Percentiles rank a stretch among this genome's conserved stretches.
phyloP scores from a whole-genome alignment of 2,888 invertebrate species.

The Loripinus fragilis region DNA sequence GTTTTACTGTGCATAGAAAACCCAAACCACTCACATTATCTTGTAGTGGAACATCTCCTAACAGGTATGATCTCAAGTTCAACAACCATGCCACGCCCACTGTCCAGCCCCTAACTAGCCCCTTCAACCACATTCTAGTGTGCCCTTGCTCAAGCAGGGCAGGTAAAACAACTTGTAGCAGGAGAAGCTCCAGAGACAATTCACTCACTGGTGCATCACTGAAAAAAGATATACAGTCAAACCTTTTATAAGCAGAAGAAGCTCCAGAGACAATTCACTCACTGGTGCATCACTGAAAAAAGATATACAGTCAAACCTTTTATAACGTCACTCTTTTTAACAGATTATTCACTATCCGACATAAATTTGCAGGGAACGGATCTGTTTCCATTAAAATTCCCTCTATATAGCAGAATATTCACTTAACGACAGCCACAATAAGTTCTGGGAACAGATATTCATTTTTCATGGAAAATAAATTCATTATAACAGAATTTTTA shows the following conservation, averaged over 20 bases:
- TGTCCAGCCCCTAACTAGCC: conserved; percentile 87
- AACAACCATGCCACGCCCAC: conserved; percentile 88
- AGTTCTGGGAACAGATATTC: no score
- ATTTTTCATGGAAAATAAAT: no score
- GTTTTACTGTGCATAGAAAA: no score
- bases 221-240: no score
- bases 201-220: conserved; percentile 92
- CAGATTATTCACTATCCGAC: no score
- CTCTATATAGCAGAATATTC: no score
- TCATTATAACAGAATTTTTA: no score
- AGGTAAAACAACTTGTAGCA: conserved; percentile 96
- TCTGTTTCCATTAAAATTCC: no score
- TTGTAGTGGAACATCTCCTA: conserved; percentile 87
- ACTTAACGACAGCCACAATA: no score
- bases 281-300: conserved; percentile 89
- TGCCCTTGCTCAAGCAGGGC: conserved; percentile 98
- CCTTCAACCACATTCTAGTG: conserved; percentile 96
- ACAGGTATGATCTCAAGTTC: conserved; percentile 94
- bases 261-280: conserved; percentile 96
- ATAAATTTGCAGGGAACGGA: no score
- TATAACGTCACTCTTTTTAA: no score
- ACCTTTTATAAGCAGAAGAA: conserved; percentile 88
- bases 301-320: no score
- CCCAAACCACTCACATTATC: conserved; percentile 66
- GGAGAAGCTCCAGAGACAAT: conserved; percentile 93